These are phyloP conservation scores for Crossocerus cetratus DNA, from an alignment of 2,888 invertebrate genomes.

Conservation along the genomic window DNA sequence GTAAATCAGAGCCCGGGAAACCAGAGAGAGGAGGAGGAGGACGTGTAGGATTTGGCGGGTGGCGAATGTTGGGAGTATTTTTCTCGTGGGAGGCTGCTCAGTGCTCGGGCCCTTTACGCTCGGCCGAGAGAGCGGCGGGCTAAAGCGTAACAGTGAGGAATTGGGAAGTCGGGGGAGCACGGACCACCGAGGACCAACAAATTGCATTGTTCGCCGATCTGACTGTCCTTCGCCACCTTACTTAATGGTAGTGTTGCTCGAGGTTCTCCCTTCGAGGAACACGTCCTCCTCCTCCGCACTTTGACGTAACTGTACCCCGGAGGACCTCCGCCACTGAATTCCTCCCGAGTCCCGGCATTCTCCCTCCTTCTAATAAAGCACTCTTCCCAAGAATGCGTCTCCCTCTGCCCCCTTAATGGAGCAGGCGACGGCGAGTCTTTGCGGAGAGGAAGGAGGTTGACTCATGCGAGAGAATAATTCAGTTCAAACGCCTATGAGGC, in stretches of 20 bases:
- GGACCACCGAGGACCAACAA: conserved; percentile 66
- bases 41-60: conserved; percentile 63
- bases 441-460: neutral
- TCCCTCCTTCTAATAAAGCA: too few relatives aligned
- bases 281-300: neutral
- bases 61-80: conserved; percentile 61
- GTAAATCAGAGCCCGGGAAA: conserved; percentile 60
- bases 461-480: conserved; percentile 28
- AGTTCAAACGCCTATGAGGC: conserved; percentile 48
- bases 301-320: neutral
- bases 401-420: too few relatives aligned
- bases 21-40: conserved; percentile 40
- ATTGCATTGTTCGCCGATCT: conserved; percentile 70
- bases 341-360: too few relatives aligned
- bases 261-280: neutral
- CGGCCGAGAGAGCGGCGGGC: conserved; percentile 22
- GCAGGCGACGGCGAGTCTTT: neutral
- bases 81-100: conserved; percentile 46
- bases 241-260: conserved; percentile 56
- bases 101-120: conserved; percentile 8
- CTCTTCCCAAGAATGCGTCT: too few relatives aligned
- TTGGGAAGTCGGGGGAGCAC: conserved; percentile 21
- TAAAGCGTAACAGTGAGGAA: conserved; percentile 46
- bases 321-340: neutral
- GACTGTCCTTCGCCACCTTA: conserved; percentile 51